Percentiles rank a stretch among this genome's conserved stretches.
Conservation (phyloP, 2,888 invertebrate genomes). For the Melinaea menophilus region DNA sequence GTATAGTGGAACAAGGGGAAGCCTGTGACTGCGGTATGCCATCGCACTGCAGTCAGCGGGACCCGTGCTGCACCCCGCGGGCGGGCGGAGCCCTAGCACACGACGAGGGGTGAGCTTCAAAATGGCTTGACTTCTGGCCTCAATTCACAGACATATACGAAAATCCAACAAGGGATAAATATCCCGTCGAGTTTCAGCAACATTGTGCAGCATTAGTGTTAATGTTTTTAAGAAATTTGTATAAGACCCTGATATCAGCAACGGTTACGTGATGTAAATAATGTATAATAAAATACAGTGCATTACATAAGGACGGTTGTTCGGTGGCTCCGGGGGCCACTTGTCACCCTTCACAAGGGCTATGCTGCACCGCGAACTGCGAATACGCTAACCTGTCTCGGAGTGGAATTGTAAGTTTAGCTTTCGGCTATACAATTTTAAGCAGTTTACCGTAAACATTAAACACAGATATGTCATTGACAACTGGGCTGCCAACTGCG, state of each 20-base stretch:
- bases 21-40: constrained; percentile 83
- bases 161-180: no score
- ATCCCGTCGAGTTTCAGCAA: no score
- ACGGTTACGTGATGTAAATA: no score
- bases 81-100: constrained; percentile 56
- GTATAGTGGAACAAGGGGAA: constrained; percentile 82
- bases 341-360: constrained; percentile 76
- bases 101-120: constrained; percentile 55
- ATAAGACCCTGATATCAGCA: no score
- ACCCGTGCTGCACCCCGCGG: constrained; percentile 74
- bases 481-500: no score
- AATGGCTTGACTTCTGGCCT: constrained; percentile 27
- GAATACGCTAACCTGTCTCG: constrained; percentile 52
- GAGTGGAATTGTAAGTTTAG: constrained; percentile 62
- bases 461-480: no score
- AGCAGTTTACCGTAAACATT: no score
- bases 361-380: constrained; percentile 69
- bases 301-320: constrained; percentile 65
- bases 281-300: constrained; percentile 36
- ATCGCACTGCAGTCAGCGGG: constrained; percentile 63
- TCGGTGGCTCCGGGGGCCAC: constrained; percentile 61
- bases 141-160: neutral
- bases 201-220: no score
- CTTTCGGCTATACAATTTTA: no score
- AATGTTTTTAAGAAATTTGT: no score